A percentile compares a stretch with the other conserved stretches of the same genome.
Evolutionary conservation across 2,888 invertebrate species (phyloP).

Genomic region (Ptychoptera albimana): DNA sequence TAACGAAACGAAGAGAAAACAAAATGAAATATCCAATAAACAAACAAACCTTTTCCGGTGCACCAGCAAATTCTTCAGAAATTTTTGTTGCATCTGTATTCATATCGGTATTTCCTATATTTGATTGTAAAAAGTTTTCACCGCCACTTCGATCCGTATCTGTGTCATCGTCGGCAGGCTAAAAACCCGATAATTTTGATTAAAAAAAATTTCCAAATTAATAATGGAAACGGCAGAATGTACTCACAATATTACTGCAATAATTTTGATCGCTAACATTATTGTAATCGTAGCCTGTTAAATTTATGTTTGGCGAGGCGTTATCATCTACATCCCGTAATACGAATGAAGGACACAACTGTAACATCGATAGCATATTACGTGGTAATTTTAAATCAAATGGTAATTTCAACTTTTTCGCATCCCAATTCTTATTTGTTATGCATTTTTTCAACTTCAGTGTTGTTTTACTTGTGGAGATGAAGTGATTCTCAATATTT

Average conservation of each 20-base stretch:
- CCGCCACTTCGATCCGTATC: constrained; percentile 23
- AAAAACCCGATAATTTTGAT: no score
- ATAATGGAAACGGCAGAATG: constrained; percentile 8
- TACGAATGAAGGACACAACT: no score
- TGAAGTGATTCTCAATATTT: neutral
- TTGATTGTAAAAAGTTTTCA: constrained; percentile 16
- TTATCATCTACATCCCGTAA: neutral
- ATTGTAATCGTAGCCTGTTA: constrained; percentile 34
- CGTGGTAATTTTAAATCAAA: constrained; percentile 21
- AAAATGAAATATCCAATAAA: constrained; percentile 2
- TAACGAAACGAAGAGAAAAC: constrained; percentile 11
- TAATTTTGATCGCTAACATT: constrained; percentile 38
- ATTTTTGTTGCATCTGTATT: constrained; percentile 26
- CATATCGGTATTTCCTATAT: constrained; percentile 6
- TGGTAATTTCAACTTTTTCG: constrained; percentile 25
- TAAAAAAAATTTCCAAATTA: no score
- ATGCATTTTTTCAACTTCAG: constrained; percentile 19
- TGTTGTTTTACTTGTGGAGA: constrained; percentile 15
- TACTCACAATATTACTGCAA: constrained; percentile 27
- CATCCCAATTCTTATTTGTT: constrained; percentile 27
- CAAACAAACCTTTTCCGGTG: constrained; percentile 36
- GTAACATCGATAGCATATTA: constrained; percentile 10
- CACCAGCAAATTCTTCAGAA: constrained; percentile 44
- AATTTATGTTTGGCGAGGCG: neutral
- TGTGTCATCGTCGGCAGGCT: constrained; percentile 21